phyloP scores from a whole-genome alignment of 2,113 vertebrate species.

The Todiramphus chloris region DNA sequence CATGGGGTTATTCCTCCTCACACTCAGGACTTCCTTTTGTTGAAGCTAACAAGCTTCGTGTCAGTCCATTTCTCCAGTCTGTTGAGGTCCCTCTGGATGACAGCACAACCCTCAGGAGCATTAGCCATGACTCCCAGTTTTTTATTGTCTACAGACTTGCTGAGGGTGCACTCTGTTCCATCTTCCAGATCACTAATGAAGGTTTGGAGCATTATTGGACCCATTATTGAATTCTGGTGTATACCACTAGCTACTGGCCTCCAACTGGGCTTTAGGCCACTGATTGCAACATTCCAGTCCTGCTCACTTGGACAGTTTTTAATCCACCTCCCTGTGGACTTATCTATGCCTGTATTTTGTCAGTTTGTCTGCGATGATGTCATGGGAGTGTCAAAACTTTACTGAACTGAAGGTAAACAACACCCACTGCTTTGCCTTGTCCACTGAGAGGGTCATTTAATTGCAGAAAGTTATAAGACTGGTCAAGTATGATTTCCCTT shows the following conservation, averaged over 20 bases:
- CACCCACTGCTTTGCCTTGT: neutral
- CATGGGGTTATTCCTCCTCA: neutral
- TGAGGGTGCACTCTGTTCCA: neutral
- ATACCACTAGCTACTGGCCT: no score
- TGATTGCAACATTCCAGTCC: neutral
- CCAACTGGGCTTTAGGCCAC: no score
- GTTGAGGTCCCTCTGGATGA: no score
- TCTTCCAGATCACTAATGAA: neutral
- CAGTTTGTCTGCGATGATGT: neutral
- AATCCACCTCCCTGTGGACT: neutral
- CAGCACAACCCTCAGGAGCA: neutral
- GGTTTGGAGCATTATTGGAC: neutral
- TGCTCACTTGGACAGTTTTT: neutral
- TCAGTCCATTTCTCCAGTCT: no score
- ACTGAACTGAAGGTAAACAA: neutral
- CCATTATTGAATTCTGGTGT: neutral
- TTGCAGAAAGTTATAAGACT: neutral
- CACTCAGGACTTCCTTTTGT: no score
- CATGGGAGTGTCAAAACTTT: neutral
- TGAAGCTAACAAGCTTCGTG: no score
- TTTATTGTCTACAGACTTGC: neutral
- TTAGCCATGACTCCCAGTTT: neutral
- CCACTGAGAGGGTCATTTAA: neutral
- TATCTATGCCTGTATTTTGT: neutral
- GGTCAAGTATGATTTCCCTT: neutral